Evolutionary conservation across 1,140 invertebrate genomes (phyloP), one percentile per base, ranked within the genome.

Genomic region (Drosophila kanapiae): DNA sequence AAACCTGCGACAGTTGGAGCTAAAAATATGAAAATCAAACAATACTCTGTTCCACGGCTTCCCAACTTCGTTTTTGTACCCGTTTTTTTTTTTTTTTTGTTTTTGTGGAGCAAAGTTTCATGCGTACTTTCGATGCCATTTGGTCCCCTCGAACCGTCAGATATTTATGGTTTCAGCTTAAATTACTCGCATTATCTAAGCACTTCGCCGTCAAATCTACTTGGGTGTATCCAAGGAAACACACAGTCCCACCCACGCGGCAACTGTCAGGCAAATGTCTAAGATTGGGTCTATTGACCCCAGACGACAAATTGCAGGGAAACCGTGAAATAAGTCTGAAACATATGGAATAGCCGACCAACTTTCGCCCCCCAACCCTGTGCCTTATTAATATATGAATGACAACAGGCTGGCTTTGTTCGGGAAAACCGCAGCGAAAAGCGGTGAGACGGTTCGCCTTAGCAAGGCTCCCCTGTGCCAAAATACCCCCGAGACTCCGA

Each of bases 121-220:
- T 37, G 10, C 33, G 11, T 27, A 13, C 43, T 60, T 4, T 43
- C 4, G 42, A 35, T 43, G 51, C 13, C 48, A 33, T 23, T 37
- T 27, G 14, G 8, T 16, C 33, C 42, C 65, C 35, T 40, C 43
- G 45, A 42, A 51, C 35, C 47, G 14, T 40, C 45, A 56, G 59
- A 60, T 67, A 67, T 77, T 67, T 77, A 54, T 61, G 57, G 75
- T 60, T 77, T 67, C 42, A 74, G 59, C 80, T 88, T 86, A 86
- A 88, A 86, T 88, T 86, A 88, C 84, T 69, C 71, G 75, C 79
- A 85, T 85, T 85, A 85, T 86, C 82, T 78, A 68, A 75, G 82
- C 82, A 76, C 62, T 76, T 75, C 59, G 60, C 64, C 57, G 82
- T 77, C 83, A 83, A 86, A 79, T 86, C 83, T 86, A 72, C 75